Conservation (phyloP, 2,888 invertebrate species). For the Eupithecia inturbata region DNA sequence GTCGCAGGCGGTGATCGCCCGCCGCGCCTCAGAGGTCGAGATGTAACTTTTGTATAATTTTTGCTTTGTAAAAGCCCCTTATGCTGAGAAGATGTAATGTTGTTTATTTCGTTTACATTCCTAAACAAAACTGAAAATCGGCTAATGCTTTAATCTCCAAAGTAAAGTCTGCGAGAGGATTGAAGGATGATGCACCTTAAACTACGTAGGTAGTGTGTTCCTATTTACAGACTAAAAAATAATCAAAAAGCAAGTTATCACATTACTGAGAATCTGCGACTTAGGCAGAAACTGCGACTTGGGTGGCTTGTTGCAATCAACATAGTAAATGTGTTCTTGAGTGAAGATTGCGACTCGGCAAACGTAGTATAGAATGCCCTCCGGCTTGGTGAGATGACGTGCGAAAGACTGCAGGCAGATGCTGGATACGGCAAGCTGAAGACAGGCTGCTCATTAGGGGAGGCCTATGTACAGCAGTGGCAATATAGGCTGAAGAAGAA, state of each 20-base stretch:
- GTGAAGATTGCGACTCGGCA: not conserved
- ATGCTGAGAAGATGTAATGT: not conserved
- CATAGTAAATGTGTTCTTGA: not conserved
- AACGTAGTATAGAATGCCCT: not conserved
- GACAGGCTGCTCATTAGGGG: too few species aligned
- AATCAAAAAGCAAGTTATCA: not conserved
- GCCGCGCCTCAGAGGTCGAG: too few species aligned
- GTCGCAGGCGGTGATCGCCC: too few species aligned
- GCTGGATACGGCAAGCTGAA: not conserved
- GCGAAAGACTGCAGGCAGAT: not conserved
- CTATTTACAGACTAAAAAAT: not conserved
- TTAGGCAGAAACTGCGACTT: not conserved
- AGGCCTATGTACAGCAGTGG: too few species aligned
- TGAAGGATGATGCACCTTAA: slow-evolving; percentile 24
- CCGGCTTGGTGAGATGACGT: not conserved
- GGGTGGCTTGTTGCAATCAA: not conserved
- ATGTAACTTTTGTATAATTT: not conserved
- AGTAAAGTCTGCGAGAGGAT: slow-evolving; percentile 23
- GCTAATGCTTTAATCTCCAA: slow-evolving; percentile 23
- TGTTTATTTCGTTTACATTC: slow-evolving; percentile 8
- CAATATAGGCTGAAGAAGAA: too few species aligned
- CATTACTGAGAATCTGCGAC: not conserved
- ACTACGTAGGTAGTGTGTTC: not conserved
- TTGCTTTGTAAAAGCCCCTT: not conserved
- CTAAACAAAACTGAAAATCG: slow-evolving; percentile 21